Percentiles rank a stretch among this genome's conserved stretches.
Evolutionary conservation across 2,797 vertebrate genomes (phyloP).

Genomic region (Okamejei kenojei): DNA sequence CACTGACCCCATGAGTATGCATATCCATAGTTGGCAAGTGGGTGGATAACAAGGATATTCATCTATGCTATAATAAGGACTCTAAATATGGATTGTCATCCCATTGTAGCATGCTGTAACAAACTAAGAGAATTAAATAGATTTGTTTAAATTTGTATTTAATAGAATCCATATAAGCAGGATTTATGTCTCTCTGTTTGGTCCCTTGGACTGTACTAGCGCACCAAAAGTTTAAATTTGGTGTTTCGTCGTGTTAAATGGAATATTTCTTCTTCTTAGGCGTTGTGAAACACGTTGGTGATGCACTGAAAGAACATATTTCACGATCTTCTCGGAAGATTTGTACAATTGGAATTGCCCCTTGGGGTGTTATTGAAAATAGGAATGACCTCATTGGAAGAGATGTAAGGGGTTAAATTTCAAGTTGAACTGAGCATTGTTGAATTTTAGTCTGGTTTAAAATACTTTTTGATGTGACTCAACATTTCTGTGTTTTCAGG

Average conservation of each 20-base stretch:
- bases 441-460: slow-evolving; percentile 9
- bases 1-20: too few relatives aligned
- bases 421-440: slow-evolving; percentile 38
- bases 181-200: neutral
- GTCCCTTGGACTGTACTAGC: neutral
- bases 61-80: neutral
- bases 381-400: slow-evolving; percentile 91
- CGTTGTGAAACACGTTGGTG: slow-evolving; percentile 96
- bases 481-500: slow-evolving; percentile 56
- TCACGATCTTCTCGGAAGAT: slow-evolving; percentile 94
- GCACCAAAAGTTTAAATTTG: neutral
- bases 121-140: neutral
- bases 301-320: slow-evolving; percentile 90
- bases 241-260: neutral
- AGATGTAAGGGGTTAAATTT: slow-evolving; percentile 72
- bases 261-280: slow-evolving; percentile 50
- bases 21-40: too few relatives aligned
- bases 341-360: slow-evolving; percentile 93
- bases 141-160: neutral
- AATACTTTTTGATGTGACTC: neutral
- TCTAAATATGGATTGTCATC: neutral
- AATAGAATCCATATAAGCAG: neutral
- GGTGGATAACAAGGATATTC: neutral
- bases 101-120: neutral
- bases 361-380: slow-evolving; percentile 98